phyloP scores from a whole-genome alignment of 2,113 vertebrate species.

The Merops nubicus region DNA sequence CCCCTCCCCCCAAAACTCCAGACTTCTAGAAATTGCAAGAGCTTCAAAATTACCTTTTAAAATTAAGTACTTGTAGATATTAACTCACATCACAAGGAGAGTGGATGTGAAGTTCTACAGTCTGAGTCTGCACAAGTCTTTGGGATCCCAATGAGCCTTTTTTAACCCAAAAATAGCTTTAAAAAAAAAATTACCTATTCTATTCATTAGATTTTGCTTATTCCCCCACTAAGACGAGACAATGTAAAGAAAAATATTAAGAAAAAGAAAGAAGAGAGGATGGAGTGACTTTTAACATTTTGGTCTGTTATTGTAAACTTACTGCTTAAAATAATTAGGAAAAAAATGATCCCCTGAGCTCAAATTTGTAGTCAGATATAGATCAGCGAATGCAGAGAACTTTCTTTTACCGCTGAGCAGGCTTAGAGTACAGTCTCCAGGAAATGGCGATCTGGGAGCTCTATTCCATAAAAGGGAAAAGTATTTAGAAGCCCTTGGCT shows the following conservation, averaged over 20 bases:
- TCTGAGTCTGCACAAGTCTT: neutral
- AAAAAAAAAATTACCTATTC: neutral
- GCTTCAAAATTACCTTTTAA: neutral
- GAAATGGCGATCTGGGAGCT: constrained; percentile 73
- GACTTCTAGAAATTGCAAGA: neutral
- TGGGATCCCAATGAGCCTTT: too few relatives aligned
- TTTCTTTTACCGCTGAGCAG: constrained; percentile 63
- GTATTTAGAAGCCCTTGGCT: constrained; percentile 73
- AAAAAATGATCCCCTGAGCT: constrained; percentile 61
- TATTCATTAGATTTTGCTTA: neutral
- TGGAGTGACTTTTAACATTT: constrained; percentile 29
- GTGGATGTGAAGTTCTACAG: neutral
- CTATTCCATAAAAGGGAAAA: constrained; percentile 83
- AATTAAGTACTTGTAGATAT: neutral
- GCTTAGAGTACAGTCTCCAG: constrained; percentile 75
- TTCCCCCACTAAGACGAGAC: constrained; percentile 48
- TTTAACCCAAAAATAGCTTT: too few relatives aligned
- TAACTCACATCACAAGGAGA: constrained; percentile 52
- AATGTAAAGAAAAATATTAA: neutral
- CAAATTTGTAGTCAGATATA: constrained; percentile 67
- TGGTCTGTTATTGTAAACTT: constrained; percentile 70
- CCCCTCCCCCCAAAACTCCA: neutral
- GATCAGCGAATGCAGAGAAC: constrained; percentile 65
- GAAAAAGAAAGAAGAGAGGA: neutral
- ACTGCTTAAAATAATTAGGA: constrained; percentile 77